Evolutionary conservation across 2,888 invertebrate species (phyloP), one percentile per base, ranked within the genome.

Genomic region (Pteria penguin): DNA sequence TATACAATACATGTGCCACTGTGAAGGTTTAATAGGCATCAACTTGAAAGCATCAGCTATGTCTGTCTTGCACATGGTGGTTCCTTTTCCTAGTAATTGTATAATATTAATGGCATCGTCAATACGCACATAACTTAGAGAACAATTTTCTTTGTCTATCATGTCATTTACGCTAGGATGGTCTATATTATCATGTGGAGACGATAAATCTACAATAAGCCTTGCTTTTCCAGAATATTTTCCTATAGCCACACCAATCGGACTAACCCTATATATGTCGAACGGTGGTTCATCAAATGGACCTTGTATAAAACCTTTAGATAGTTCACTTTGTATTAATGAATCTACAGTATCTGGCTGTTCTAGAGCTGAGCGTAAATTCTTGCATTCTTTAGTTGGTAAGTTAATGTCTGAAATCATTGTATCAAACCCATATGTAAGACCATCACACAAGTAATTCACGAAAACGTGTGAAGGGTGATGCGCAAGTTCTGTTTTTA

Each of bases 61-160:
- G 45, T 82, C 82, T 3, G 75, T 70, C 67, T 77, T 79, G 32
- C 77, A 82, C 45, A 82, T 22, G 11, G 52, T 63, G 26, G 77
- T 31, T 2, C 69, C 69, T 26, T 32, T 26, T 1, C 72, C 82
- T 4, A 61, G 27, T 18, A 62, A 18, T 36, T 58, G 45, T 4
- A 82, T 78, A 0, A 27, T 63, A n/a, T 58, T 27, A 26, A 79
- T 79, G 14, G 77, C 82, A 72, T 79, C 73, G 60, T 82, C 82
- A 18, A 82, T 33, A 18, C 33, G 52, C 14, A 80, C 80, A 71
- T 80, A 82, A 1, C 55, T 32, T 4, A 80, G 61, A 18, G 71
- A n/a, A n/a, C n/a, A n/a, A n/a, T n/a, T n/a, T n/a, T n/a, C n/a
- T n/a, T n/a, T n/a, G n/a, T n/a, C n/a, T n/a, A n/a, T n/a, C n/a